Conservation (phyloP, 1,140 invertebrate species). For the Drosophila equinoxialis region DNA sequence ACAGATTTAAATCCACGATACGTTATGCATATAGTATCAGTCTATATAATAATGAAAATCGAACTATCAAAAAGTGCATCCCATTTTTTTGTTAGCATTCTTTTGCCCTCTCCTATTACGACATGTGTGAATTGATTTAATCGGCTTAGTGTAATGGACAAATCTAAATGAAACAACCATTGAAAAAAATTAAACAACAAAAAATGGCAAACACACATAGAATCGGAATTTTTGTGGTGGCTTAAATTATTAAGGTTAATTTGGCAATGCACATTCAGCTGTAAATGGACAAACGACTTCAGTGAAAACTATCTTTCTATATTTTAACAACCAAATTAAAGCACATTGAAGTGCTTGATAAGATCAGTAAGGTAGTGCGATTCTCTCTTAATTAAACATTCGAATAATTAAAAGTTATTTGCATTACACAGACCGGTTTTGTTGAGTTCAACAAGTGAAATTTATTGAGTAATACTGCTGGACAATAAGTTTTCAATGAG, state of each 20-base stretch:
- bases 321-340: no score
- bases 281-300: background rate
- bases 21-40: slow-evolving; percentile 7
- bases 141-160: slow-evolving; percentile 57
- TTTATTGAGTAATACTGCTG: no score
- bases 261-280: slow-evolving; percentile 26
- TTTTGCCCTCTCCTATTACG: background rate
- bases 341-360: no score
- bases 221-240: slow-evolving; percentile 19
- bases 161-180: slow-evolving; percentile 36
- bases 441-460: no score
- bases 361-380: no score
- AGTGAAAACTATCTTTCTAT: background rate
- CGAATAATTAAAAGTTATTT: no score
- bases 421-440: no score
- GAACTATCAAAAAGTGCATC: slow-evolving; percentile 52
- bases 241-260: slow-evolving; percentile 45
- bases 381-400: no score
- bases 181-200: background rate
- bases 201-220: background rate
- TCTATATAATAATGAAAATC: slow-evolving; percentile 35
- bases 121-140: slow-evolving; percentile 31
- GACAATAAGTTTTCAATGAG: no score
- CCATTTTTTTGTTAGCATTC: background rate
- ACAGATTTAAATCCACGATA: slow-evolving; percentile 43